Evolutionary conservation across 2,888 invertebrate species (phyloP).

Genomic region (Morinoia aosen): DNA sequence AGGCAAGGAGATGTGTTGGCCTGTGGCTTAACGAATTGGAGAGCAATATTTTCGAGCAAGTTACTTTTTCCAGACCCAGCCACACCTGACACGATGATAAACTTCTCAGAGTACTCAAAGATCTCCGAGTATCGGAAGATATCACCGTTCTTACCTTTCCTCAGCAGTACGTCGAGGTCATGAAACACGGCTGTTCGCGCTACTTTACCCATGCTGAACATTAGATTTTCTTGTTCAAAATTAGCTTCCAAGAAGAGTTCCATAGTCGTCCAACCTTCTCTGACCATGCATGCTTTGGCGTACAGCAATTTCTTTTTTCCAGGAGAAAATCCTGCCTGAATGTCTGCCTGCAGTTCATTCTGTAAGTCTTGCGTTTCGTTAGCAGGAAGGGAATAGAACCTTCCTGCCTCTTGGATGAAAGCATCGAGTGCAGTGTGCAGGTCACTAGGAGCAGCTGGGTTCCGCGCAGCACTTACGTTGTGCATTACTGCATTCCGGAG

Average conservation of each 20-base stretch:
- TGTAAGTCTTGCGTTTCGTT: too few species aligned
- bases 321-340: too few species aligned
- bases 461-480: not conserved
- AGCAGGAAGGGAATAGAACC: too few species aligned
- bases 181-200: not conserved
- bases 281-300: not conserved
- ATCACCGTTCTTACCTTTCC: not conserved
- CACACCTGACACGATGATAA: not conserved
- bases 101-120: slow-evolving; percentile 18
- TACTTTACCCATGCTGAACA: not conserved
- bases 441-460: not conserved
- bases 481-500: not conserved
- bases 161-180: not conserved
- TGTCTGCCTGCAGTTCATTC: too few species aligned
- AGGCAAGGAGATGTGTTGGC: slow-evolving; percentile 55
- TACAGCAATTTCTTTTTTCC: not conserved
- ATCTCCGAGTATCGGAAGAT: not conserved
- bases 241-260: not conserved
- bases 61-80: too few species aligned
- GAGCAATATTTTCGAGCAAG: too few species aligned
- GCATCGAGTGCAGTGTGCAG: not conserved
- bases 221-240: too few species aligned
- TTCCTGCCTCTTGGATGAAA: not conserved
- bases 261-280: not conserved
- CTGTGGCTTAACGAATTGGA: too few species aligned